phyloP scores from a whole-genome alignment of 2,113 vertebrate genomes.

The Oreochromis tanganicae region DNA sequence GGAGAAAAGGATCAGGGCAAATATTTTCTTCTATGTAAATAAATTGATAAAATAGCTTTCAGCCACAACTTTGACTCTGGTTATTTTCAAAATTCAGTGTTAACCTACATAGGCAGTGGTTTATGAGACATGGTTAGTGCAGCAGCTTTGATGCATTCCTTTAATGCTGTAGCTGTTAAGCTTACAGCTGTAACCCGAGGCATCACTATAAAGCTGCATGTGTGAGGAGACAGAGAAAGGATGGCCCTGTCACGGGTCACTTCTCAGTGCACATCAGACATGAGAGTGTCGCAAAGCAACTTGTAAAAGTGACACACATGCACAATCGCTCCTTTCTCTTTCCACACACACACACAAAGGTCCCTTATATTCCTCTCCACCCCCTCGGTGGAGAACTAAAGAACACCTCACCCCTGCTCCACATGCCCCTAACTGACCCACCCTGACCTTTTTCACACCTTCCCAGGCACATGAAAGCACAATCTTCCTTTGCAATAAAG shows the following conservation, averaged over 20 bases:
- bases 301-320: conserved; percentile 23
- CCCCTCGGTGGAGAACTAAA: conserved; percentile 6
- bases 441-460: conserved; percentile 43
- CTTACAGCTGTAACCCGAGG: neutral
- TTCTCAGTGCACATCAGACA: conserved; percentile 17
- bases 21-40: neutral
- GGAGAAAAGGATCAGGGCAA: neutral
- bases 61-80: neutral
- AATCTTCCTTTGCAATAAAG: conserved; percentile 29
- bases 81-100: neutral
- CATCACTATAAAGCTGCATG: neutral
- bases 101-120: neutral
- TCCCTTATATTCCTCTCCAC: neutral
- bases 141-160: neutral
- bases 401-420: neutral
- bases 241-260: conserved; percentile 12
- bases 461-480: conserved; percentile 59
- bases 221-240: neutral
- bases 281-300: conserved; percentile 18
- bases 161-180: neutral
- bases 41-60: neutral
- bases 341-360: neutral
- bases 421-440: conserved; percentile 7
- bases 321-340: neutral
- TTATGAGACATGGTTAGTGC: neutral